Percentiles rank a stretch among this genome's conserved stretches.
Conservation (phyloP, 2,113 vertebrate genomes). For the Apaloderma vittatum region DNA sequence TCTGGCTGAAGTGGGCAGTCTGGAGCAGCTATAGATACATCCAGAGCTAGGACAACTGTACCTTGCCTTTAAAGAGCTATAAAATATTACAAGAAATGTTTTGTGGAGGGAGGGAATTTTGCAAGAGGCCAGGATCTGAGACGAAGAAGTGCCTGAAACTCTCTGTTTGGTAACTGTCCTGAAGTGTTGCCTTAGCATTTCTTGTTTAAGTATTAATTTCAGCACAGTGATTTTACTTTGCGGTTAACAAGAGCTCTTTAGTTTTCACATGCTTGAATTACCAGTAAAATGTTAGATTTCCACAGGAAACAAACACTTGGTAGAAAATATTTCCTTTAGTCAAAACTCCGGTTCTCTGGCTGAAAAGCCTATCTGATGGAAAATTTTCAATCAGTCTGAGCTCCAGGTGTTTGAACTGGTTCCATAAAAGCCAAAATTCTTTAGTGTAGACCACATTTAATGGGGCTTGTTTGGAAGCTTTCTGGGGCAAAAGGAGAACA, state of each 20-base stretch:
- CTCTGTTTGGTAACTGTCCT: background rate
- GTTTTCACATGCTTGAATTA: conserved; percentile 12
- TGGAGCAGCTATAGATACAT: background rate
- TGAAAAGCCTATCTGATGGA: conserved; percentile 33
- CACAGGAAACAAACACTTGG: conserved; percentile 63
- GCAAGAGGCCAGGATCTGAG: background rate
- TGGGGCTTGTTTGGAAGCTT: background rate
- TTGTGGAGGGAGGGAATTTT: background rate
- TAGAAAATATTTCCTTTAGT: conserved; percentile 57
- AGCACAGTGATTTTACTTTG: background rate
- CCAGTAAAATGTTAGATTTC: conserved; percentile 27
- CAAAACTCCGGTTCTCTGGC: background rate
- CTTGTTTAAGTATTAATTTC: background rate
- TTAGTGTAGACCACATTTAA: background rate
- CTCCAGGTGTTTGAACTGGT: conserved; percentile 32
- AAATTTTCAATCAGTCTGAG: conserved; percentile 1
- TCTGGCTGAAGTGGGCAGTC: conserved; percentile 11
- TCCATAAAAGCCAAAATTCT: background rate
- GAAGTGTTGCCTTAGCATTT: background rate
- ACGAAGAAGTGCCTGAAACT: background rate
- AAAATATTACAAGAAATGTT: conserved; percentile 15
- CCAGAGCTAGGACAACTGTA: background rate
- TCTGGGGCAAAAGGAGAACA: background rate
- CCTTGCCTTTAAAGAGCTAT: conserved; percentile 7
- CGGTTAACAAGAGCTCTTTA: background rate